A percentile compares a stretch with the other conserved stretches of the same genome.
These are phyloP conservation scores for Macrotis lagotis DNA, from an alignment of 2,113 vertebrate genomes.

Conservation along the genomic window DNA sequence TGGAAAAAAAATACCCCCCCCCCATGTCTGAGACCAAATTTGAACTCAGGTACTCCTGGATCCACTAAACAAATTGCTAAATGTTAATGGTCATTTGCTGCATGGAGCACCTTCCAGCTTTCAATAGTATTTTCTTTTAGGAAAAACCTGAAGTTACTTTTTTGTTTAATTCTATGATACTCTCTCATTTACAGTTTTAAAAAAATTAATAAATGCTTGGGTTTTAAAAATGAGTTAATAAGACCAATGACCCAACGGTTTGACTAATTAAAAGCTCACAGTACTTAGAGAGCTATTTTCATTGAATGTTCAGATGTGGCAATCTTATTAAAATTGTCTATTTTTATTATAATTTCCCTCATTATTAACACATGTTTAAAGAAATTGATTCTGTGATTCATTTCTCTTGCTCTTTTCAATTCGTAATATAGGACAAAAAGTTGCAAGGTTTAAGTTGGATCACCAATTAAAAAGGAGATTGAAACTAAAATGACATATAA, in stretches of 20 bases:
- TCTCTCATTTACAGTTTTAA: constrained; percentile 32
- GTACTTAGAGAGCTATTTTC: constrained; percentile 59
- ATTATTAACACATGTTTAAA: constrained; percentile 66
- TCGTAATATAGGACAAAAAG: constrained; percentile 35
- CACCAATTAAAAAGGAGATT: constrained; percentile 49
- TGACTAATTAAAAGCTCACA: constrained; percentile 70
- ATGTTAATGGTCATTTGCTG: not conserved
- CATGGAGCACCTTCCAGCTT: not conserved
- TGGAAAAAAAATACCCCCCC: too few relatives aligned
- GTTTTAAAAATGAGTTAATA: constrained; percentile 48
- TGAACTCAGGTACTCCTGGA: too few relatives aligned
- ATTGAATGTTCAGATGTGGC: constrained; percentile 54
- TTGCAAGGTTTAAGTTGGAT: constrained; percentile 43
- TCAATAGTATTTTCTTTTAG: not conserved
- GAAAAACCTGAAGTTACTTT: not conserved
- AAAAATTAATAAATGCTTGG: constrained; percentile 53
- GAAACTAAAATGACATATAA: constrained; percentile 64
- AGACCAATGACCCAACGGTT: constrained; percentile 67
- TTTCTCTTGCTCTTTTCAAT: constrained; percentile 71
- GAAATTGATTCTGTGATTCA: constrained; percentile 59
- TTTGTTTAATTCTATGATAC: constrained; percentile 31
- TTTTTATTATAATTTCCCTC: constrained; percentile 66
- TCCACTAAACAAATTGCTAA: not conserved
- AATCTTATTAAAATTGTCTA: constrained; percentile 69
- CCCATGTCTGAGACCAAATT: too few relatives aligned